Evolutionary conservation across 2,888 invertebrate species (phyloP), one percentile per base, ranked within the genome.

Genomic region (Lasius platythorax): DNA sequence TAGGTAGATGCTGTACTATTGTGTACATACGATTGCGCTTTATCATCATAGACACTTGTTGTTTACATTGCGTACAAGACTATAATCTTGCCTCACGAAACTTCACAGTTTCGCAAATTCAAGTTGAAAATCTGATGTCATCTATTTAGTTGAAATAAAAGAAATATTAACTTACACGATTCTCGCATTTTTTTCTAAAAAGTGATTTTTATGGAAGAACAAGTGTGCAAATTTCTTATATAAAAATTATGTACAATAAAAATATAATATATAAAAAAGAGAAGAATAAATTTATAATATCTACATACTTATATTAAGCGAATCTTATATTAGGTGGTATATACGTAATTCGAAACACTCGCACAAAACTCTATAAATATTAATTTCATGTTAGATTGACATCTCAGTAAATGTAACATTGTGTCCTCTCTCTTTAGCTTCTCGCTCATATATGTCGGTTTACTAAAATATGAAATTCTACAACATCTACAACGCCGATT

Each of bases 11-110:
- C 8, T 50, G 8, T 50, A 43, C 3, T 46, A 5, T 43, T n/a
- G n/a, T 33, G 43, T 70, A 37, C 5, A 37, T 18, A 58, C n/a
- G n/a, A 56, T 53, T 68, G 30, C 30, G 37, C 40, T 30, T 78
- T 68, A 67, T 70, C 18, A 76, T 37, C 53, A 18, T 30, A 12
- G 4, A 33, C 72, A 58, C 28, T 15, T 33, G n/a, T 58, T 78
- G 70, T 79, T 79, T 72, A 46, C 61, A 72, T 79, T 61, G 58
- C 43, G 23, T 46, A 2, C 12, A 53, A 37, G 33, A 72, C 15
- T 18, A 61, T 50, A 37, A 46, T 72, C 37, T 79, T 70, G 15
- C 28, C 56, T 72, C 72, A 23, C 3, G 5, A 58, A 53, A 28
- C 70, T 33, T 68, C 0, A 9, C n/a, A 23, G n/a, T 46, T 58